phyloP scores from a whole-genome alignment of 2,113 vertebrate genomes.

The Pteruthius melanotis region DNA sequence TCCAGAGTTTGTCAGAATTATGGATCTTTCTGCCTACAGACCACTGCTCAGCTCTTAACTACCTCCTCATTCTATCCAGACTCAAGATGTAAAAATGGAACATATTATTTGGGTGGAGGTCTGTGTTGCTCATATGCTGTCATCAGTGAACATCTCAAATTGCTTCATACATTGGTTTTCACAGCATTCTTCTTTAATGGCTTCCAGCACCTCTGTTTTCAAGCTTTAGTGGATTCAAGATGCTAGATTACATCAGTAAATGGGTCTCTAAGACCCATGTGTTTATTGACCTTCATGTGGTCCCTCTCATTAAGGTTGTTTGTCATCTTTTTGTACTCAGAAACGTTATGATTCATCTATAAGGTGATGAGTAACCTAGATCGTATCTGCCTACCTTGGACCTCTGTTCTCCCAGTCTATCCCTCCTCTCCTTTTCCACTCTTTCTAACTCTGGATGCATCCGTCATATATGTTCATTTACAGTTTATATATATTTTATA shows the following conservation, averaged over 20 bases:
- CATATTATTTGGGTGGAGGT: background rate
- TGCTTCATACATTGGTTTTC: slow-evolving; percentile 17
- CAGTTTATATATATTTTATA: background rate
- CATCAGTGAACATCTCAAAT: background rate
- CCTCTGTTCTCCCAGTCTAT: background rate
- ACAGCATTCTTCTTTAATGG: slow-evolving; percentile 14
- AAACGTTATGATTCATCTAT: background rate
- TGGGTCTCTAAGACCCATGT: background rate
- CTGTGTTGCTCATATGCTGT: background rate
- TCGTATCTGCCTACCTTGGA: background rate
- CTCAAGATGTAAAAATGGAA: background rate
- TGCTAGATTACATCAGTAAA: background rate
- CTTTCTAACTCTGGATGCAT: background rate
- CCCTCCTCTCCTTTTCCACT: background rate
- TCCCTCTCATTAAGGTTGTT: background rate
- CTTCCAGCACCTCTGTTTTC: background rate
- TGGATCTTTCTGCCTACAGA: background rate
- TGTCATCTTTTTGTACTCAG: background rate
- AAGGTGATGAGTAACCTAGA: background rate
- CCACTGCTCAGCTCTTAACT: background rate
- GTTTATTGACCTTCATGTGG: background rate
- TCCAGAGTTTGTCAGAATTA: background rate
- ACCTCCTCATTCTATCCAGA: background rate
- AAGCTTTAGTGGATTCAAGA: background rate
- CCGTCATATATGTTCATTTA: background rate